Evolutionary conservation across 2,888 invertebrate species (phyloP).

Genomic region (Drosophila anceps): DNA sequence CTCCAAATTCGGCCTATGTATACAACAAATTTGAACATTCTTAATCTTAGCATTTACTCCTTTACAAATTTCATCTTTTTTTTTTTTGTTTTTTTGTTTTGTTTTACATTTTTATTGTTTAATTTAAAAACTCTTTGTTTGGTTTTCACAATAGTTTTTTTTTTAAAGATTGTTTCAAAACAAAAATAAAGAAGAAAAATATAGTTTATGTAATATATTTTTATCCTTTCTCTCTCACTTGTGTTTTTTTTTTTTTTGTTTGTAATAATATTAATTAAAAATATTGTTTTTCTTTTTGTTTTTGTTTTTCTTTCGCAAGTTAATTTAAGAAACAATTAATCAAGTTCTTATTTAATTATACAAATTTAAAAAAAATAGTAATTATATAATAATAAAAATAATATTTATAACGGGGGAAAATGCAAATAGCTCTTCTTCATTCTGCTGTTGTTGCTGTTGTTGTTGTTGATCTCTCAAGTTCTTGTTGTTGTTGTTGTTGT

Average conservation of each 20-base stretch:
- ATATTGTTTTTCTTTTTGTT: slow-evolving; percentile 57
- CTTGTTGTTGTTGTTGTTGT: slow-evolving; percentile 8
- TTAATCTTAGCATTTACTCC: neutral
- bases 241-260: slow-evolving; percentile 38
- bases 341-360: slow-evolving; percentile 78
- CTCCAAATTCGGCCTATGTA: neutral
- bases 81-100: too few relatives aligned
- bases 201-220: slow-evolving; percentile 68
- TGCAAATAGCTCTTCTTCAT: slow-evolving; percentile 58
- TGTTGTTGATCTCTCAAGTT: slow-evolving; percentile 17
- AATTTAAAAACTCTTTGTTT: slow-evolving; percentile 75
- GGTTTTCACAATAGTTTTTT: slow-evolving; percentile 73
- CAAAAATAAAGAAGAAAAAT: slow-evolving; percentile 72
- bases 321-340: slow-evolving; percentile 71
- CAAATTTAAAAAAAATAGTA: slow-evolving; percentile 79
- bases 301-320: slow-evolving; percentile 61
- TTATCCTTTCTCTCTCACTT: slow-evolving; percentile 60
- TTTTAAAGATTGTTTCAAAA: slow-evolving; percentile 63
- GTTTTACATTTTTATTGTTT: slow-evolving; percentile 75
- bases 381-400: slow-evolving; percentile 78
- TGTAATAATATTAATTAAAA: slow-evolving; percentile 63
- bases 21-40: neutral
- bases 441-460: slow-evolving; percentile 27
- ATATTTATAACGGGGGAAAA: slow-evolving; percentile 77
- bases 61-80: neutral